Conservation (phyloP, 1,140 invertebrate species). For the Ctenoplectra terminalis region DNA sequence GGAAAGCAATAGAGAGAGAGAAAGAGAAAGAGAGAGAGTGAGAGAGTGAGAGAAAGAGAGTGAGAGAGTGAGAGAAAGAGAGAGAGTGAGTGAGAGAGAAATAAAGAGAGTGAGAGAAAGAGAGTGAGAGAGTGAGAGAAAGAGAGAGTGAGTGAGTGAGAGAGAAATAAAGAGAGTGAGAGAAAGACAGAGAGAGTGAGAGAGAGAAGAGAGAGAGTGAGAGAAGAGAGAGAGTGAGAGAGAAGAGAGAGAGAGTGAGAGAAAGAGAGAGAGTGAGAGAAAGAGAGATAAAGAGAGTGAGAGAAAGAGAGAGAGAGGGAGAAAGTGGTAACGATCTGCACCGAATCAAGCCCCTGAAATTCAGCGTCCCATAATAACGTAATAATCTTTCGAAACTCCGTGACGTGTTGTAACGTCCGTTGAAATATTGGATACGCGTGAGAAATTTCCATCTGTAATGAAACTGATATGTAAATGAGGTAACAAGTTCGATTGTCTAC, state of each 20-base stretch:
- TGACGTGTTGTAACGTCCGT: conserved; percentile 23
- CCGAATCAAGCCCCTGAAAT: conserved; percentile 11
- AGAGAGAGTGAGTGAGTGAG: background rate
- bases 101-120: too few species aligned
- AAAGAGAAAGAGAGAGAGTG: too few species aligned
- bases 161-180: too few species aligned
- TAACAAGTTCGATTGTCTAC: conserved; percentile 30
- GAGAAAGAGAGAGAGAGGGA: background rate
- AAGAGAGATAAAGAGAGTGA: background rate
- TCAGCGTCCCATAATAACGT: conserved; percentile 20
- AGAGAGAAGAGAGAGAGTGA: background rate
- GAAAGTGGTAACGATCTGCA: background rate
- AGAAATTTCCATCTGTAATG: conserved; percentile 45
- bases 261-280: background rate
- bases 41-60: background rate
- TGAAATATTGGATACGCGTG: conserved; percentile 32
- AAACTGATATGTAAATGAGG: conserved; percentile 37
- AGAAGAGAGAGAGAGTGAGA: background rate
- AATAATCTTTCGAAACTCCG: conserved; percentile 39
- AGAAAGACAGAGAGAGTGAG: background rate
- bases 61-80: background rate
- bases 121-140: background rate
- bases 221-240: background rate
- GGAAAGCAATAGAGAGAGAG: background rate
- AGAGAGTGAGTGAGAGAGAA: background rate